Evolutionary conservation across 2,113 vertebrate genomes (phyloP), one percentile per base, ranked within the genome.

Genomic region (Triplophysa tibetana): DNA sequence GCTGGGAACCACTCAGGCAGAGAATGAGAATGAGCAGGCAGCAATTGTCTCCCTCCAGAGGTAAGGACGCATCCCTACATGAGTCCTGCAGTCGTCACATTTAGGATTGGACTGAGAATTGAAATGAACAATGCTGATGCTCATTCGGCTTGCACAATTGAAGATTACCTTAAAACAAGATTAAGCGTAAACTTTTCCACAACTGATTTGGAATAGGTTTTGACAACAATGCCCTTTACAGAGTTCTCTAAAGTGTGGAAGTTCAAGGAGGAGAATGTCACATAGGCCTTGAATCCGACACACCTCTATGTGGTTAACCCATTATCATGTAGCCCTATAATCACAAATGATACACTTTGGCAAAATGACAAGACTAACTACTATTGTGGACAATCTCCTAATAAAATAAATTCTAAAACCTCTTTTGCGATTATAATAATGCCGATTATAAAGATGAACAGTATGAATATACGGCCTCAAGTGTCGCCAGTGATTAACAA

Each of bases 21-120:
- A 99, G 90, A 99, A 98, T 84, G 98, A 99, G 88, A 98, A 98
- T 1, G 98, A 99, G 84, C 98, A 98, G 82, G 95, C 95, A 89
- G 98, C 98, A 3, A 98, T 99, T 86, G 95, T 98, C 80, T 97
- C 97, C 89, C 97, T 99, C 88, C 98, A 99, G 92, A 98, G 97
- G 98, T 98, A 94, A 88, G 68, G 64, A 61, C 64, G 86, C 68
- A 87, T 84, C 78, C 84, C 64, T 86, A 84, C 84, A 85, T 45
- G 50, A 78, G 16, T 74, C 52, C 60, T 52, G 29, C 33, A 38
- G 33, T 38, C 33, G 7, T 7, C 33, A 7, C 7, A 38, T 64
- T 69, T 41, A 62, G 58, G 10, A 33, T 70, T 50, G 48, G 48
- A 50, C 48, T 50, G 13, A 50, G 33, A 7, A 38, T 38, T 6